Evolutionary conservation across 2,797 vertebrate species (phyloP).

Genomic region (Acanthiza pusilla): DNA sequence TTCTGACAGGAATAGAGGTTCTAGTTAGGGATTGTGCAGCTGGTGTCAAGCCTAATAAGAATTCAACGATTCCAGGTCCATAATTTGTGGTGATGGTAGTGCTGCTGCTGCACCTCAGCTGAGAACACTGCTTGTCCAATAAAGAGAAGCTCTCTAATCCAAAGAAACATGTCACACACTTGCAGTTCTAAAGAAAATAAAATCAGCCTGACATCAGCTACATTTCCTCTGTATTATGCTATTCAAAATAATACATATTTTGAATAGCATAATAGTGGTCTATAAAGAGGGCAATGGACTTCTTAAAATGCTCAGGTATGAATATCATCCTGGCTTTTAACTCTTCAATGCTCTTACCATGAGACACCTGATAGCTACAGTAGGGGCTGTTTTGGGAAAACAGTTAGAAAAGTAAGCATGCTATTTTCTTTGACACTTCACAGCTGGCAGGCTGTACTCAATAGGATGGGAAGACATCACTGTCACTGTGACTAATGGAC

Average conservation of each 20-base stretch:
- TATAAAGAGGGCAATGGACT: not conserved
- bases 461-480: not conserved
- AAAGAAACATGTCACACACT: not conserved
- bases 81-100: constrained; percentile 11
- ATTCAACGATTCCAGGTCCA: constrained; percentile 1
- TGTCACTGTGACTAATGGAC: not conserved
- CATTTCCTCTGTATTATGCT: not conserved
- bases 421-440: not conserved
- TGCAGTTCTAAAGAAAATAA: not conserved
- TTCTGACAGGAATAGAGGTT: constrained; percentile 36
- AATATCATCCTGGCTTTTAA: not conserved
- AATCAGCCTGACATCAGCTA: not conserved
- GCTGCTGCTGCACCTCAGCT: not conserved
- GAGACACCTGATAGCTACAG: not conserved
- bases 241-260: not conserved
- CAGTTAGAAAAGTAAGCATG: not conserved
- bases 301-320: not conserved
- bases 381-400: not conserved
- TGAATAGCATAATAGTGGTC: not conserved
- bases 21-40: not conserved
- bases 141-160: not conserved
- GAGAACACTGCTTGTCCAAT: not conserved
- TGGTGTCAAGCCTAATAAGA: constrained; percentile 40
- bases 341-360: not conserved
- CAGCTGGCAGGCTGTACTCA: not conserved